Conservation (phyloP, 2,797 vertebrate genomes). For the Anolis apletophallus region DNA sequence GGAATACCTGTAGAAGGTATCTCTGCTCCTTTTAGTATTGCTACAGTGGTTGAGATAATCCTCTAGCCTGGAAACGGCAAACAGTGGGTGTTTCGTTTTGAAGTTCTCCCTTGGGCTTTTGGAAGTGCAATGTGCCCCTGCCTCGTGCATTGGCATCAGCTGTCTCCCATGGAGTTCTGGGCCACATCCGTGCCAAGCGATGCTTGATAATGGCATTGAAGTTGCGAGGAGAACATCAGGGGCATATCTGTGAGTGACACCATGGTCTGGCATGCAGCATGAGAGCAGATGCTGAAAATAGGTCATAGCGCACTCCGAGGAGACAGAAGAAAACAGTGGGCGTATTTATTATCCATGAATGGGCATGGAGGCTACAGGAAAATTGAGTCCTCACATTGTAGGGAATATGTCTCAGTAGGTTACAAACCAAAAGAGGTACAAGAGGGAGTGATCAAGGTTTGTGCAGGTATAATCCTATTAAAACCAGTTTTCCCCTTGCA, state of each 20-base stretch:
- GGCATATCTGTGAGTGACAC: background rate
- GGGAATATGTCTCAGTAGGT: background rate
- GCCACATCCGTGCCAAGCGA: background rate
- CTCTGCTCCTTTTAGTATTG: background rate
- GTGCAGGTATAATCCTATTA: too few relatives aligned
- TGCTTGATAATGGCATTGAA: background rate
- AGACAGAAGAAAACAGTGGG: background rate
- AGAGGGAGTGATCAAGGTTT: too few relatives aligned
- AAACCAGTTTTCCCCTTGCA: too few relatives aligned
- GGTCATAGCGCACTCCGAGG: background rate
- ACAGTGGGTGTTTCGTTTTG: background rate
- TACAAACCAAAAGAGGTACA: background rate
- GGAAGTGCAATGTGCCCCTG: background rate
- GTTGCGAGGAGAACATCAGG: background rate
- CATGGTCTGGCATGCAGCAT: background rate
- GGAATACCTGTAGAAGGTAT: background rate
- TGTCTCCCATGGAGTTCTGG: background rate
- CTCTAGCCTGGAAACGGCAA: background rate
- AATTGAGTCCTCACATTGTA: background rate
- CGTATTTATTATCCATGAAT: background rate
- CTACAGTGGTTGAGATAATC: background rate
- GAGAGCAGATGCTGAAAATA: background rate
- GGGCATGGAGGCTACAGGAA: background rate
- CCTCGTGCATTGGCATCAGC: background rate
- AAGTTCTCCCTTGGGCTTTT: background rate